Base-by-base conservation (phyloP, 2,888 invertebrate species). In the Tiliacea aurago region DNA sequence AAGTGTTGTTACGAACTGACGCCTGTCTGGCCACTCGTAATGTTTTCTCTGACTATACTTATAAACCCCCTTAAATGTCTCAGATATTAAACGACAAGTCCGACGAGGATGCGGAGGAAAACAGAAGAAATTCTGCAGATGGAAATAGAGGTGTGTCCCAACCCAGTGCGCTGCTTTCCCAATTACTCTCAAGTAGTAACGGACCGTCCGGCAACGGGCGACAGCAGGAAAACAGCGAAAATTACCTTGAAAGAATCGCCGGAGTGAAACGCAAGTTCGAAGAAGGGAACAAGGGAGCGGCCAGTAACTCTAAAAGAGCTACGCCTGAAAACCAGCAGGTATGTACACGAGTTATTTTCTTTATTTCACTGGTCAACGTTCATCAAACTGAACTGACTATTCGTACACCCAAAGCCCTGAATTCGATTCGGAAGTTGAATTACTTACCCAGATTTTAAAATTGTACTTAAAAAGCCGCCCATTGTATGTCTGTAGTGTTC, bases 1-100 rank as follows among this genome's bases (percentile, higher is more conserved):
- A 68, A 90, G 91, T 89, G 53, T 63, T 28, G 18, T 64, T 2
- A n/a, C 13, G 23, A 55, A 28, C 4, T 45, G 2, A 10, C 20
- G 45, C 43, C 11, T n/a, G 28, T 45, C 2, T n/a, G 4, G 1
- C 7, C 11, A 15, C 11, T 41, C 13, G 18, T 51, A 51, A 45
- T 23, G 4, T 49, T 67, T 20, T 15, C 2, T 33, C 5, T 45
- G 9, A 43, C 11, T 45, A 55, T 55, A n/a, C 23, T 56, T 28
- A 55, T 11, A 33, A 41, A 33, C 11, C 1, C 4, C 23, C 1
- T 61, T 77, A 56, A 43, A 51, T 83, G 64, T 79, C 81, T 73
- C 78, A 98, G 98, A 97, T 98, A 92, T 95, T 98, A 81, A 98
- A 98, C 91, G 98, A 98, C 84, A 98, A 98, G 93, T 98, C 97